Conservation (phyloP, 2,888 invertebrate species). For the Cartodere bifasciata region DNA sequence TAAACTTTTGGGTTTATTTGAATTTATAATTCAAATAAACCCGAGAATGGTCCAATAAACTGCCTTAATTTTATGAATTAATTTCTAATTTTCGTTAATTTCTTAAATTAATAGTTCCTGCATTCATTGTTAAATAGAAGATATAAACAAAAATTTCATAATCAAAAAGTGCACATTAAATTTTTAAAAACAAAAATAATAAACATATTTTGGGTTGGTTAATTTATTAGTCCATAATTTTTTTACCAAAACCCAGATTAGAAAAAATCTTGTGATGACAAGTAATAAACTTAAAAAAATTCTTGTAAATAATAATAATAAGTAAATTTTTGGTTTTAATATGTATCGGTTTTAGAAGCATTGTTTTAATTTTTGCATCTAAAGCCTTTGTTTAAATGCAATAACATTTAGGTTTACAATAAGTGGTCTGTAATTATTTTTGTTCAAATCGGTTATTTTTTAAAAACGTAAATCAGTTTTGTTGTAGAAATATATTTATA, state of each 20-base stretch:
- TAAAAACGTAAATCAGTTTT: background rate
- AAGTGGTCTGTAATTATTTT: background rate
- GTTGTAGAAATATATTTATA: constrained; percentile 12
- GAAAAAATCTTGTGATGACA: constrained; percentile 8
- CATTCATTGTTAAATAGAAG: background rate
- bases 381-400: constrained; percentile 6
- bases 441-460: background rate
- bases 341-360: constrained; percentile 7
- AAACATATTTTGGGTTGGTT: constrained; percentile 7
- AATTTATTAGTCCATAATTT: constrained; percentile 6
- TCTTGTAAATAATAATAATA: constrained; percentile 1
- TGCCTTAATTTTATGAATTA: constrained; percentile 4
- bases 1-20: no score
- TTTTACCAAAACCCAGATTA: constrained; percentile 8
- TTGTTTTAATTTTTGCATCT: constrained; percentile 8
- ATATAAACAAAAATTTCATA: background rate
- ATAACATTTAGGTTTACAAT: background rate
- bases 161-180: constrained; percentile 3
- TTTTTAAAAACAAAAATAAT: no score
- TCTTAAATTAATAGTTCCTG: no score
- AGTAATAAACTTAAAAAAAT: constrained; percentile 5
- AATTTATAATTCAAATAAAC: constrained; percentile 6
- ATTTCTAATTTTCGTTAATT: no score
- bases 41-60: constrained; percentile 2
- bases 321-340: constrained; percentile 8